These are phyloP conservation scores for Dryococelus australis DNA, from an alignment of 2,888 invertebrate species.

Conservation along the genomic window DNA sequence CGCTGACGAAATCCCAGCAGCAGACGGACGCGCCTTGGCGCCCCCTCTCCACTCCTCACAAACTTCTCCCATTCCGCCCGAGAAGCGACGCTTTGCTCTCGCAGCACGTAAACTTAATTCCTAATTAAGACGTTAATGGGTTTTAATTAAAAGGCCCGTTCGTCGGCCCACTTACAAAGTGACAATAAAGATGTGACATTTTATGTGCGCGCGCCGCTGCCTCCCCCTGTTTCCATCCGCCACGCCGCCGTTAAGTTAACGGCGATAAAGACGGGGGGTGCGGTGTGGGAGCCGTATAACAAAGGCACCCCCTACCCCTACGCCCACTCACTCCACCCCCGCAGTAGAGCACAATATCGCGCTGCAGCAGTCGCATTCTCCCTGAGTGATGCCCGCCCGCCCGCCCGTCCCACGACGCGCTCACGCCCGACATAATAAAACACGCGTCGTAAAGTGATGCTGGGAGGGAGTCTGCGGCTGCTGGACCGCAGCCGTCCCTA, in stretches of 20 bases:
- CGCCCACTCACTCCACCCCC: constrained; percentile 20
- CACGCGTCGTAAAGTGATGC: neutral
- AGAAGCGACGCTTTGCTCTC: constrained; percentile 36
- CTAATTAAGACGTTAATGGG: constrained; percentile 48
- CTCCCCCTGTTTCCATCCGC: constrained; percentile 21
- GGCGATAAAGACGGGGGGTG: neutral
- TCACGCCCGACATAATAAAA: neutral
- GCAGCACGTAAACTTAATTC: constrained; percentile 45
- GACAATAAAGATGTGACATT: constrained; percentile 44
- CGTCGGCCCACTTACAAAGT: constrained; percentile 35
- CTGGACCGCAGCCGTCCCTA: neutral
- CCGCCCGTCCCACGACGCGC: neutral
- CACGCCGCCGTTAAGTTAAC: neutral
- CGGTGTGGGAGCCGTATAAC: neutral
- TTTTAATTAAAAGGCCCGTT: constrained; percentile 46
- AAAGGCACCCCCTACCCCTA: neutral
- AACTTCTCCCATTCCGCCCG: neutral
- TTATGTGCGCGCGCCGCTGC: constrained; percentile 25
- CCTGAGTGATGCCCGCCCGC: neutral
- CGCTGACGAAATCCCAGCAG: constrained; percentile 31
- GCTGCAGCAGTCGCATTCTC: neutral
- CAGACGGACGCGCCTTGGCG: constrained; percentile 27
- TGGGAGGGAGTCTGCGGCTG: neutral
- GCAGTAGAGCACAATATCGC: neutral
- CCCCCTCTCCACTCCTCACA: neutral